phyloP scores from a whole-genome alignment of 2,797 vertebrate species.

The Semaprochilodus insignis region DNA sequence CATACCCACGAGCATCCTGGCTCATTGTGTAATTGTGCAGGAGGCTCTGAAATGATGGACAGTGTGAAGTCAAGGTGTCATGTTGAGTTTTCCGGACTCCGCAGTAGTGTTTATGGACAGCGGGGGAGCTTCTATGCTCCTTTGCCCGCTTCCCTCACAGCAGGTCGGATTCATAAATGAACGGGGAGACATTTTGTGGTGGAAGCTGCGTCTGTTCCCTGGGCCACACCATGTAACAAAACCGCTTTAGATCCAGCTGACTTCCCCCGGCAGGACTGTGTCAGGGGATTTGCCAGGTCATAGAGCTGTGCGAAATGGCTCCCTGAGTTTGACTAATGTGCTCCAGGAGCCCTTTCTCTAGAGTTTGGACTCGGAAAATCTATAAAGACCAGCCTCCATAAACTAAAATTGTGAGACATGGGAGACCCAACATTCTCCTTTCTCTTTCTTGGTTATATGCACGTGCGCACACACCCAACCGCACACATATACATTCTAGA shows the following conservation, averaged over 20 bases:
- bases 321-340: conserved; percentile 57
- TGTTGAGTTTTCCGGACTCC: conserved; percentile 39
- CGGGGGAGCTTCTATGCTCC: conserved; percentile 47
- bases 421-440: conserved; percentile 7
- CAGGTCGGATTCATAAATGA: conserved; percentile 57
- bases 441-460: conserved; percentile 36
- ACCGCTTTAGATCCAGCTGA: conserved; percentile 57
- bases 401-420: conserved; percentile 34
- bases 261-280: conserved; percentile 53
- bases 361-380: conserved; percentile 51
- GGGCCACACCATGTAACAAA: conserved; percentile 59
- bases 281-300: conserved; percentile 61
- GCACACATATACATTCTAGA: conserved; percentile 35
- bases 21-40: conserved; percentile 17
- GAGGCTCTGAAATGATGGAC: conserved; percentile 1
- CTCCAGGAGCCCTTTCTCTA: conserved; percentile 44
- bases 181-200: conserved; percentile 57
- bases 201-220: conserved; percentile 45
- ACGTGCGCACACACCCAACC: conserved; percentile 27
- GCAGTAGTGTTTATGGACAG: conserved; percentile 46
- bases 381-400: conserved; percentile 51
- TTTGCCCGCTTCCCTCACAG: conserved; percentile 47
- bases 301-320: conserved; percentile 54
- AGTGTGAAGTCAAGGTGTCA: conserved; percentile 50
- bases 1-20: background rate